Percentiles rank a stretch among this genome's conserved stretches.
These are phyloP conservation scores for Champsocephalus esox DNA, from an alignment of 2,797 vertebrate species.

Conservation along the genomic window DNA sequence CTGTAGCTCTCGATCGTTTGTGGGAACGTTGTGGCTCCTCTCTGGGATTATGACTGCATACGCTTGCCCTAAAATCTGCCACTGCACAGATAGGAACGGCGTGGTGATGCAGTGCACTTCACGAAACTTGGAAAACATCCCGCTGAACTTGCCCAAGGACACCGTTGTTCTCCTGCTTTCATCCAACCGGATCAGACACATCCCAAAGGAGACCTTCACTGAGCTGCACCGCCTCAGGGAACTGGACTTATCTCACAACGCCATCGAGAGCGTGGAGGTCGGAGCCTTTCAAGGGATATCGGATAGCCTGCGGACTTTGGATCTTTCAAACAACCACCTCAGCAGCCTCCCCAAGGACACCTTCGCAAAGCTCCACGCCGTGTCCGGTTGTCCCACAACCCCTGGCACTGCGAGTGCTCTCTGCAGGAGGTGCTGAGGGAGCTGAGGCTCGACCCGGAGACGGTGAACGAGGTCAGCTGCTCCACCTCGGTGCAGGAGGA, in stretches of 20 bases:
- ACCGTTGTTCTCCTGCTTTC: constrained; percentile 91
- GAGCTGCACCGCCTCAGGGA: constrained; percentile 90
- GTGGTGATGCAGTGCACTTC: constrained; percentile 93
- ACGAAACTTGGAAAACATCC: constrained; percentile 91
- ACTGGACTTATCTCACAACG: constrained; percentile 92
- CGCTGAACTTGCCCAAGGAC: constrained; percentile 89
- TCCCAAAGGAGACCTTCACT: constrained; percentile 90
- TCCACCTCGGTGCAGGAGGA: constrained; percentile 86
- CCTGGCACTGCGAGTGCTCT: constrained; percentile 95
- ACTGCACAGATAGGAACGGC: constrained; percentile 88
- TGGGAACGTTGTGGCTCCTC: constrained; percentile 51
- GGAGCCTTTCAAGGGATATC: constrained; percentile 92
- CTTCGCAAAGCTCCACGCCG: constrained; percentile 91
- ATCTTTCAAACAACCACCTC: constrained; percentile 93
- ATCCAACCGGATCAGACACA: constrained; percentile 91
- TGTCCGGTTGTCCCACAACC: constrained; percentile 91
- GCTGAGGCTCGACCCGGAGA: constrained; percentile 92
- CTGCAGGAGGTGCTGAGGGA: constrained; percentile 92
- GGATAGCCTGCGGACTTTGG: constrained; percentile 88
- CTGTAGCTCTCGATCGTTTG: constrained; percentile 4
- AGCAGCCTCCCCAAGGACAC: constrained; percentile 91
- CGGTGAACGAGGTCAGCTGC: constrained; percentile 90
- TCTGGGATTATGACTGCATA: not conserved
- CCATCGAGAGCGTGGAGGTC: constrained; percentile 91
- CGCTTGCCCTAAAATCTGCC: constrained; percentile 87